These are phyloP conservation scores for Scatophagus argus DNA, from an alignment of 2,113 vertebrate species.

Conservation along the genomic window DNA sequence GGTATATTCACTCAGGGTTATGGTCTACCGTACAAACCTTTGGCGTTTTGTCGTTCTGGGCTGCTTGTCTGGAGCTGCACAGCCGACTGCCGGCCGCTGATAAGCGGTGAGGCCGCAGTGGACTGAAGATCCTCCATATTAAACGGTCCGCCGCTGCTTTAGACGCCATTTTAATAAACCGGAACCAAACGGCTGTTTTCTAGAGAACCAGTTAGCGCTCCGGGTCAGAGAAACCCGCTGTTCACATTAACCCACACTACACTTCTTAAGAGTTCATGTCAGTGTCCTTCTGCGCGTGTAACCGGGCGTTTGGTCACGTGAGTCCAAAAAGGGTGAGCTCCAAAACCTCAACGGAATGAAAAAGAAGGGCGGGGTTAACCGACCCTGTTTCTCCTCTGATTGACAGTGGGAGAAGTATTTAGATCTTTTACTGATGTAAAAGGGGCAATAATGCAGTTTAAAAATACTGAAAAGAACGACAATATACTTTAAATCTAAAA, in stretches of 20 bases:
- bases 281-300: not conserved
- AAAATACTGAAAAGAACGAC: too few relatives aligned
- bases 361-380: not conserved
- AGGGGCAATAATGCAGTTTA: not conserved
- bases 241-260: too few relatives aligned
- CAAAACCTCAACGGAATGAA: rapidly evolving
- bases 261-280: not conserved
- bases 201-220: rapidly evolving
- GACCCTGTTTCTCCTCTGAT: too few relatives aligned
- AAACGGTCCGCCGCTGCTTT: conserved; percentile 1
- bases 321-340: not conserved
- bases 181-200: not conserved
- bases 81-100: conserved; percentile 7
- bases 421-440: too few relatives aligned
- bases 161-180: conserved; percentile 17
- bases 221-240: too few relatives aligned
- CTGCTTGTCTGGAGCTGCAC: conserved; percentile 38
- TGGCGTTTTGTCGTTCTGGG: not conserved
- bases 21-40: conserved; percentile 56
- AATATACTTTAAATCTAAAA: too few relatives aligned
- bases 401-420: too few relatives aligned
- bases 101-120: not conserved
- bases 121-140: conserved; percentile 8
- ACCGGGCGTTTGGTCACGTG: conserved; percentile 26
- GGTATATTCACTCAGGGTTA: too few relatives aligned